phyloP scores from a whole-genome alignment of 2,113 vertebrate species.

The Nymphicus hollandicus region DNA sequence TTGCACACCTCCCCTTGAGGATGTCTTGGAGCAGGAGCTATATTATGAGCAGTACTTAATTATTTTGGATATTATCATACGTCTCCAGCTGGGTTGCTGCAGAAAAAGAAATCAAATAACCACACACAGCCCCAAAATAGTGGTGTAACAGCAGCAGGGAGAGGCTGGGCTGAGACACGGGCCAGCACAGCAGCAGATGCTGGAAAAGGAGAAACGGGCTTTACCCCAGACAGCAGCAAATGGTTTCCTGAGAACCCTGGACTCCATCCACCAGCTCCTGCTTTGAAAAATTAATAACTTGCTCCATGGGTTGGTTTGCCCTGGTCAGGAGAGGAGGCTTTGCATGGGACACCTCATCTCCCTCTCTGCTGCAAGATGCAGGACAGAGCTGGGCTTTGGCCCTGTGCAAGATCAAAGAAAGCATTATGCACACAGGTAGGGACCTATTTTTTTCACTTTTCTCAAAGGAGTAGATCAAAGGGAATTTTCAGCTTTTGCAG shows the following conservation, averaged over 20 bases:
- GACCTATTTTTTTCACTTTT: background rate
- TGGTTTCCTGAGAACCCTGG: background rate
- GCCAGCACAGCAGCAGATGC: rapidly evolving
- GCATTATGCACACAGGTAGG: rapidly evolving
- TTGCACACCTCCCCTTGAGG: background rate
- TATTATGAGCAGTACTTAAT: background rate
- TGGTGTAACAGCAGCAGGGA: background rate
- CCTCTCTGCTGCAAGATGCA: background rate
- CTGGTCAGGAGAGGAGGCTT: rapidly evolving
- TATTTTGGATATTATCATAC: background rate
- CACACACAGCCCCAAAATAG: rapidly evolving
- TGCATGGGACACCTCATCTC: rapidly evolving
- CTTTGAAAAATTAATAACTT: background rate
- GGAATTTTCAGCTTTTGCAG: background rate
- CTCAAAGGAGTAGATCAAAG: background rate
- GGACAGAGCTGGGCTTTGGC: rapidly evolving
- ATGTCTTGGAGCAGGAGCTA: background rate
- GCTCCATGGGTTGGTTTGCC: background rate
- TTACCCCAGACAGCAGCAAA: background rate
- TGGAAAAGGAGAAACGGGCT: background rate
- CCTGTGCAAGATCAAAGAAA: background rate
- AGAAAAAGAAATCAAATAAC: background rate
- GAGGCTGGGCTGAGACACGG: rapidly evolving
- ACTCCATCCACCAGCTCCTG: background rate
- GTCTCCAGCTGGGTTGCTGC: conserved; percentile 19